Evolutionary conservation across 2,797 vertebrate species (phyloP), one percentile per base, ranked within the genome.

Genomic region (Lateolabrax maculatus): DNA sequence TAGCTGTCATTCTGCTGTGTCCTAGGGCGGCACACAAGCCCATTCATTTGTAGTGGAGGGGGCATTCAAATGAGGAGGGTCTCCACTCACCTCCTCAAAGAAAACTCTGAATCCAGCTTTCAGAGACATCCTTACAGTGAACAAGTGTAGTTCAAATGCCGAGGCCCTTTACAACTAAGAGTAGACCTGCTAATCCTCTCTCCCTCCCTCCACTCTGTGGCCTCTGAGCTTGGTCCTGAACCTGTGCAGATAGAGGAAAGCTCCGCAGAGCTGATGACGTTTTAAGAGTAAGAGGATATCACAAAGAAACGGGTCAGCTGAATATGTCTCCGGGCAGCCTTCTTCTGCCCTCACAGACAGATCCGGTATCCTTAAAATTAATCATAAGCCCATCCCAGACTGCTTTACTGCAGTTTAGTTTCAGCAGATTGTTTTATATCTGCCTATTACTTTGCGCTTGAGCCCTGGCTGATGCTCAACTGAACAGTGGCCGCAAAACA

Each of bases 271-370:
- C 81, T 84, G 67, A 88, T 89, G 83, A 72, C 60, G 39, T 82
- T 90, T 86, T 83, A 63, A 66, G 39, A 75, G 79, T 88, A 90
- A 89, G 86, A 89, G 79, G 87, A 92, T 88, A 88, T 86, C 37
- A 39, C 41, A 60, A 70, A 76, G 88, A 87, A 86, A 80, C 55
- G 23, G 84, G 83, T 89, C 84, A 89, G 71, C 70, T 13, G 43
- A 34, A n/a, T 29, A 55, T 12, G 71, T 76, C 67, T 61, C 34
- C 0, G 18, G 21, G 77, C 66, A 18, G 69, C 66, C 77, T 36
- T 79, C 65, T 18, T 41, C 31, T 46, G 27, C 41, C 60, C 57
- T 73, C 12, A 21, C 69, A 58, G 76, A 29, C 27, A 80, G 63
- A 71, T 73, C 23, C 37, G 5, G 37, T 55, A 55, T 58, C 71